Base-by-base conservation (phyloP, 2,888 invertebrate species). In the Stomorhina lunata region DNA sequence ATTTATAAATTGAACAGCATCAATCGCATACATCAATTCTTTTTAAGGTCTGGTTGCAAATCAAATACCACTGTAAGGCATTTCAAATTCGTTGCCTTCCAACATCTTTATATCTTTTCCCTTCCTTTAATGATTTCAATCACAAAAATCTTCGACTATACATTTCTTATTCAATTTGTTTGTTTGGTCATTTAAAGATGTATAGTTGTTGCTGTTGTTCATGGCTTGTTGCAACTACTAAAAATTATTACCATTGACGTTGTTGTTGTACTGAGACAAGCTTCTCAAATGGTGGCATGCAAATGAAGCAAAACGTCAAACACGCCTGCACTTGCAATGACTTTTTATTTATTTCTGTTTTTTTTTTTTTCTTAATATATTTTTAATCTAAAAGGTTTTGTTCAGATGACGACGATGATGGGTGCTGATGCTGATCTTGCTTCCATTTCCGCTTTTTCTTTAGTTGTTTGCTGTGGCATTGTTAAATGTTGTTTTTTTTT, bases 231-330 rank as follows among this genome's bases (percentile, higher is more conserved):
- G 25, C 2, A 61, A 50, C 34, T 55, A 32, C 34, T 61, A 61
- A 15, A 48, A 45, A 32, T 61, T 22, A 68, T 37, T 53, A 43
- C 32, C 7, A 20, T 43, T 69, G 55, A 32, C 10, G 40, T 17
- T 53, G 22, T 34, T 73, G 12, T 40, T 66, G 48, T 59, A 32
- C 37, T 59, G 53, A 66, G 53, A 66, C 37, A 79, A 27, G 34
- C 45, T 59, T 50, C 68, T 48, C 53, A 37, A 43, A 59, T 50
- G 27, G 65, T 66, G 79, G 75, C 69, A 76, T 71, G 75, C 80
- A 76, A 80, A 80, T 80, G 80, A 79, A 79, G 72, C 79, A 66
- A 79, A 66, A 61, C 59, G 69, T 80, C 75, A 75, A 57, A 80
- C 75, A 75, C 75, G 80, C 80, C 80, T 71, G 69, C 65, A 76